A percentile compares a stretch with the other conserved stretches of the same genome.
Evolutionary conservation across 2,113 vertebrate genomes (phyloP).

Genomic region (Pachyramphus minor): DNA sequence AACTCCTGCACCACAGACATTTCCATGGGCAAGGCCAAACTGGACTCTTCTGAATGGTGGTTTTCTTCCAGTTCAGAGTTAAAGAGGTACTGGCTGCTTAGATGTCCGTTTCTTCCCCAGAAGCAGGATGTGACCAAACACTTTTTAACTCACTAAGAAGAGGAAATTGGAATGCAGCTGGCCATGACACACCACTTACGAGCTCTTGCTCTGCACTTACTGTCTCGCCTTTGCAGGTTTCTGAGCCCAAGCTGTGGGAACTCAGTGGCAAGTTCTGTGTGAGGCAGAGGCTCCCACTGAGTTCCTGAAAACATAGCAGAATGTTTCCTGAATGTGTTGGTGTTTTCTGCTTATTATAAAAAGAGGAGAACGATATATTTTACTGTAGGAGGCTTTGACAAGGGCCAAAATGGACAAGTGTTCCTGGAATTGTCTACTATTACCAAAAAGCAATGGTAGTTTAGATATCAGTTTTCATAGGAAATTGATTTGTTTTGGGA

Average conservation of each 20-base stretch:
- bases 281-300: neutral
- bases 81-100: neutral
- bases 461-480: neutral
- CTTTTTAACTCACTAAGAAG: neutral
- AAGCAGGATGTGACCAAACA: neutral
- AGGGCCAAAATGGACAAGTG: neutral
- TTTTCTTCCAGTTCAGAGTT: neutral
- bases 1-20: neutral
- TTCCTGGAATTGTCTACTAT: neutral
- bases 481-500: neutral
- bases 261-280: neutral
- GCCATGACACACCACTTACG: fast-evolving
- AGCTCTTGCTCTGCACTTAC: neutral
- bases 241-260: neutral
- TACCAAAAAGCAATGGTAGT: neutral
- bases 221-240: neutral
- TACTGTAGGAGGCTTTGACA: neutral
- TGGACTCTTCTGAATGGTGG: neutral
- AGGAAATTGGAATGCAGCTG: neutral
- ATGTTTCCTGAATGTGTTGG: neutral
- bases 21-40: neutral
- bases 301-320: neutral
- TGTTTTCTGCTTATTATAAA: neutral
- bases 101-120: neutral
- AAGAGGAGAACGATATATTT: neutral